Percentiles rank a stretch among this genome's conserved stretches.
phyloP scores from a whole-genome alignment of 2,888 invertebrate genomes.

The Synanthedon formicaeformis region DNA sequence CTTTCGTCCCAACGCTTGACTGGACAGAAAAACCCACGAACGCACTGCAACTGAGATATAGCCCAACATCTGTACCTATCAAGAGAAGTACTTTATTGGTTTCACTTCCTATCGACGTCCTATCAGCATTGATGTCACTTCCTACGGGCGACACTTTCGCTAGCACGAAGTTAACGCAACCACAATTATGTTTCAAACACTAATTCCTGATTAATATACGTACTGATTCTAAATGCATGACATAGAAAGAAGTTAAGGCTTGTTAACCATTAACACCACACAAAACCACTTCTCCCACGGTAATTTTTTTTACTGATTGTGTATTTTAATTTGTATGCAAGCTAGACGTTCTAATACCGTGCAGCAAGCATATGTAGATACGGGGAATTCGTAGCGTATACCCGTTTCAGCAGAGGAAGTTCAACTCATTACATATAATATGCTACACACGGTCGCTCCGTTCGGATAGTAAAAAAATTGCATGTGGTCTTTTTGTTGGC shows the following conservation, averaged over 20 bases:
- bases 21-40: too few species aligned
- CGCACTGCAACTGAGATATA: too few species aligned
- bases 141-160: too few species aligned
- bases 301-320: conserved; percentile 15
- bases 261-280: not conserved
- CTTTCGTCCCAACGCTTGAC: too few species aligned
- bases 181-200: too few species aligned
- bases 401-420: conserved; percentile 23
- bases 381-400: conserved; percentile 28
- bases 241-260: not conserved
- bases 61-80: too few species aligned
- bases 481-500: too few species aligned
- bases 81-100: too few species aligned
- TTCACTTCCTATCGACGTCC: too few species aligned
- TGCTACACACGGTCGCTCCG: conserved; percentile 13
- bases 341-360: conserved; percentile 12
- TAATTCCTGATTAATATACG: not conserved
- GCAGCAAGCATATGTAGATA: conserved; percentile 22
- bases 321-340: conserved; percentile 29
- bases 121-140: too few species aligned
- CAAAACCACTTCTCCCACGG: not conserved
- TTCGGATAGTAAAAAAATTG: too few species aligned
- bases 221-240: not conserved
- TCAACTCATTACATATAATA: conserved; percentile 20
- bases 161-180: too few species aligned